Conservation (phyloP, 2,113 vertebrate genomes). For the Andinoacara biseriatus region DNA sequence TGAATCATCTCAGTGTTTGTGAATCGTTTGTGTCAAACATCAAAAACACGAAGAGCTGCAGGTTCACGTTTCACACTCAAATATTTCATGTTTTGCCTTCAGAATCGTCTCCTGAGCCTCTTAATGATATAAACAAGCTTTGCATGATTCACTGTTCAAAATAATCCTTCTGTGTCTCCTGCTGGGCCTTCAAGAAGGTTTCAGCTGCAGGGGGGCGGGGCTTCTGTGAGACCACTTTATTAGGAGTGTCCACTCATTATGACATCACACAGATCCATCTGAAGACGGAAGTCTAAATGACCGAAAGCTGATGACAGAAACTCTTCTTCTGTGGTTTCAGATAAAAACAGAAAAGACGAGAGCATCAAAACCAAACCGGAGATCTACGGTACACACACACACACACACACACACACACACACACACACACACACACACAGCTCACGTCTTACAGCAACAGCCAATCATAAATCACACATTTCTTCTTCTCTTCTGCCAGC, state of each 20-base stretch:
- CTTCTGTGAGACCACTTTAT: too few species aligned
- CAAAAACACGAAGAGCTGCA: accelerated
- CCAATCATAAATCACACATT: conserved; percentile 15
- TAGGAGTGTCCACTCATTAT: too few species aligned
- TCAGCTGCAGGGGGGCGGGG: too few species aligned
- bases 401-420: too few species aligned
- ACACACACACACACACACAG: too few species aligned
- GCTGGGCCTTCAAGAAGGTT: accelerated
- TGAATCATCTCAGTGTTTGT: not conserved
- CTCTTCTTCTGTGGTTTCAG: conserved; percentile 57
- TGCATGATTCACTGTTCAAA: not conserved
- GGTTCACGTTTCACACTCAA: not conserved
- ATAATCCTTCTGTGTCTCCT: not conserved
- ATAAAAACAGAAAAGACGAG: conserved; percentile 78
- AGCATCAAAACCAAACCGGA: conserved; percentile 71
- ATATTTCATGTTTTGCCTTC: accelerated
- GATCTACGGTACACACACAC: conserved; percentile 57
- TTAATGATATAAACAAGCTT: not conserved
- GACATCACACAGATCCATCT: too few species aligned
- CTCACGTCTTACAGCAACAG: not conserved
- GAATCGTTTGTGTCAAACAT: not conserved
- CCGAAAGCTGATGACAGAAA: not conserved
- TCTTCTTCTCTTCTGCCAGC: conserved; percentile 70
- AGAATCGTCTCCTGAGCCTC: too few species aligned
- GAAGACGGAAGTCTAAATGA: too few species aligned